Evolutionary conservation across 23 tunicate species (phyloP).

Genomic region (Trididemnum nubilum): DNA sequence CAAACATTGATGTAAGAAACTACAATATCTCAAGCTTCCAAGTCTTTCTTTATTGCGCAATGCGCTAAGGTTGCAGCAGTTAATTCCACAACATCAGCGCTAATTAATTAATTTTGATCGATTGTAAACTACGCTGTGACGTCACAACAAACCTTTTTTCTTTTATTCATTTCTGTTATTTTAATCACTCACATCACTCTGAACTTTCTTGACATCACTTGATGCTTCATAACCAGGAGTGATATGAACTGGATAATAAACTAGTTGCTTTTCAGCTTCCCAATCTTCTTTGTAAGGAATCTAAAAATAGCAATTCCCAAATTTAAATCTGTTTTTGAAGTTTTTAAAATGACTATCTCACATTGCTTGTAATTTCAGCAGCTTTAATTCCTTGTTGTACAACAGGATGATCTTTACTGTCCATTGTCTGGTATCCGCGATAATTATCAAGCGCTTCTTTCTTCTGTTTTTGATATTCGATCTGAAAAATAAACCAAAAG

Average conservation of each 20-base stretch:
- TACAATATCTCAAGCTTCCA: no score
- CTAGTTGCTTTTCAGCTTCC: neutral
- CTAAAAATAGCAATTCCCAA: neutral
- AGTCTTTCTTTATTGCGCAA: no score
- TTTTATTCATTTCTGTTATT: no score
- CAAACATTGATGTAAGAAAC: no score
- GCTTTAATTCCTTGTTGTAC: slow-evolving; percentile 93
- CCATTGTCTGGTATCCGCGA: slow-evolving; percentile 96
- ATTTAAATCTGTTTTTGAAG: neutral
- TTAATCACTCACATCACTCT: slow-evolving; percentile 60
- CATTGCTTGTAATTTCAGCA: slow-evolving; percentile 61
- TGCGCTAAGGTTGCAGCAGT: no score
- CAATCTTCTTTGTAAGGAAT: neutral
- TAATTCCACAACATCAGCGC: no score
- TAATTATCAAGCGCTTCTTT: slow-evolving; percentile 65
- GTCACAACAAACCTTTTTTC: no score
- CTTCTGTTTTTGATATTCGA: slow-evolving; percentile 78
- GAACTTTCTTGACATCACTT: slow-evolving; percentile 73
- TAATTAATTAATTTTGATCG: no score
- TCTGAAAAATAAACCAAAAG: no score
- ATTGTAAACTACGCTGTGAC: no score
- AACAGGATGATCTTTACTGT: slow-evolving; percentile 94
- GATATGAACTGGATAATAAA: neutral
- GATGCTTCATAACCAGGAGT: neutral
- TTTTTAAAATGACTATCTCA: neutral